A percentile compares a stretch with the other conserved stretches of the same genome.
phyloP scores from a whole-genome alignment of 2,888 invertebrate species.

The Rhamphomyia laevipes region DNA sequence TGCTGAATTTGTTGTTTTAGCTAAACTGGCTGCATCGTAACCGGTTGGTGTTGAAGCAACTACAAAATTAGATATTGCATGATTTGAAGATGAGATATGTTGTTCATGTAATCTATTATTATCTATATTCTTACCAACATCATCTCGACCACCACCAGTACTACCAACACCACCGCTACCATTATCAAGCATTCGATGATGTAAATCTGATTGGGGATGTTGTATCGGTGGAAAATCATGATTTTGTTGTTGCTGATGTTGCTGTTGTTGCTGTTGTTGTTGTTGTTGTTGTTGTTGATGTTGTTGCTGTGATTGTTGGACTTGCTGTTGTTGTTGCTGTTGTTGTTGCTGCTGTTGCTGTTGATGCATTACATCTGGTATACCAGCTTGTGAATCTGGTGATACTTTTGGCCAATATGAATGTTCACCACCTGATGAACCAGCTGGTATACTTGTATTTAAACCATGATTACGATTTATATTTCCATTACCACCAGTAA shows the following conservation, averaged over 20 bases:
- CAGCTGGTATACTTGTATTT: constrained; percentile 11
- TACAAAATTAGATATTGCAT: constrained; percentile 9
- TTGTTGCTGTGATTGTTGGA: constrained; percentile 47
- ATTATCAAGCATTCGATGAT: constrained; percentile 43
- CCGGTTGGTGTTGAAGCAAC: constrained; percentile 32
- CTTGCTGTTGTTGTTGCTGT: constrained; percentile 45
- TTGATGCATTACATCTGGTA: constrained; percentile 50
- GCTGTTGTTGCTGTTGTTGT: constrained; percentile 40
- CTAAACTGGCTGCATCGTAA: constrained; percentile 41
- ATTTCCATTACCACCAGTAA: constrained; percentile 12
- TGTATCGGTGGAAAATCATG: constrained; percentile 40
- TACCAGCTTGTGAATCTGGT: constrained; percentile 57
- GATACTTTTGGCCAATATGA: constrained; percentile 83
- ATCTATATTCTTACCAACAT: constrained; percentile 35
- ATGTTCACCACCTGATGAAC: constrained; percentile 39
- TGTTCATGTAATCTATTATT: background rate
- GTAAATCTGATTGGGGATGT: constrained; percentile 47
- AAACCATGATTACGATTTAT: constrained; percentile 18
- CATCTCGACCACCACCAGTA: constrained; percentile 26
- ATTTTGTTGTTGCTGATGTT: constrained; percentile 48
- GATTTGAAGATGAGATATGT: background rate
- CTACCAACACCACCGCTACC: constrained; percentile 39
- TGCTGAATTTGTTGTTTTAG: constrained; percentile 62
- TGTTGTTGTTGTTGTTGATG: constrained; percentile 32
- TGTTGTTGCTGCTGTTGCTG: constrained; percentile 48